Evolutionary conservation across 2,888 invertebrate genomes (phyloP).

Genomic region (Nemoura dubitans): DNA sequence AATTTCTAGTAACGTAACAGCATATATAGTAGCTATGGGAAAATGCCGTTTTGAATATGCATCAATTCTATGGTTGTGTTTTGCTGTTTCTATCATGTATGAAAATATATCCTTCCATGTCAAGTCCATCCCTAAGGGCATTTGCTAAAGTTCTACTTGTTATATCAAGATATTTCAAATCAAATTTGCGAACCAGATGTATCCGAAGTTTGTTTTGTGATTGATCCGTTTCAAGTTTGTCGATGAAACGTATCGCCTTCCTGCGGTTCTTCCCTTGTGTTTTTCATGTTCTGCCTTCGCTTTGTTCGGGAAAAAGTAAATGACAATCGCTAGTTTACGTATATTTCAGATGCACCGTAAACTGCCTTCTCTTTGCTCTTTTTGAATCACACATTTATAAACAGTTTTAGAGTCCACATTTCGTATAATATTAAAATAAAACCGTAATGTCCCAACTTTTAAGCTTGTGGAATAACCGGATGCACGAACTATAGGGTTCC

Average conservation of each 20-base stretch:
- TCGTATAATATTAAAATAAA: conserved; percentile 7
- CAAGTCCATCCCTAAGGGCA: background rate
- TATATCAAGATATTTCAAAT: background rate
- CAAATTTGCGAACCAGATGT: background rate
- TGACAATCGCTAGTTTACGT: background rate
- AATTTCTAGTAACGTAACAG: background rate
- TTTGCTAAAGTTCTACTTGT: background rate
- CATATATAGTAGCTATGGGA: background rate
- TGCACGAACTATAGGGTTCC: conserved; percentile 48
- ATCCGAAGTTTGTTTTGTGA: background rate
- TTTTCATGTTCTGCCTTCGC: background rate
- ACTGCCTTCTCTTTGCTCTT: background rate
- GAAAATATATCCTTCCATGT: background rate
- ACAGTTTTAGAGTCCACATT: background rate
- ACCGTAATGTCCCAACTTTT: background rate
- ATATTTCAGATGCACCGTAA: background rate
- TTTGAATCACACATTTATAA: background rate
- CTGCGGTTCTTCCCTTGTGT: too few species aligned
- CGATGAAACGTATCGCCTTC: background rate
- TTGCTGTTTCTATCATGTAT: background rate
- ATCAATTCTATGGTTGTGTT: background rate
- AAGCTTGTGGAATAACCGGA: conserved; percentile 49
- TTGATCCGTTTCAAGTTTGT: background rate
- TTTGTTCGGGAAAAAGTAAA: background rate
- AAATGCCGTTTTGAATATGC: background rate